These are phyloP conservation scores for Diogma glabrata DNA, from an alignment of 2,888 invertebrate genomes.

Conservation along the genomic window DNA sequence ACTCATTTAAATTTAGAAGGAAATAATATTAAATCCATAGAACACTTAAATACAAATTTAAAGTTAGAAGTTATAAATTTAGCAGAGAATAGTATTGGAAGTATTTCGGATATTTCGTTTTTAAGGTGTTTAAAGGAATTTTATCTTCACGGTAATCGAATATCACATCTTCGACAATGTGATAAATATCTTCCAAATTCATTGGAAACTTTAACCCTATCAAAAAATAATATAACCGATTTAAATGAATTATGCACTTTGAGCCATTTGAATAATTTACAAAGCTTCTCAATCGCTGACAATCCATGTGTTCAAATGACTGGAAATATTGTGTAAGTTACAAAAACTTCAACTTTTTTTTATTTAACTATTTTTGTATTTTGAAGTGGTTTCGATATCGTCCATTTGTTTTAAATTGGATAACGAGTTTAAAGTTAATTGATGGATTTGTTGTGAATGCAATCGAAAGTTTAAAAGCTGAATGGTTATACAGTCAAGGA, in stretches of 20 bases:
- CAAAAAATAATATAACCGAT: slow-evolving; percentile 73
- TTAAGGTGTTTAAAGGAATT: slow-evolving; percentile 74
- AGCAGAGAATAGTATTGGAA: slow-evolving; percentile 78
- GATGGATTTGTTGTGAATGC: slow-evolving; percentile 84
- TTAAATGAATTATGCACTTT: slow-evolving; percentile 77
- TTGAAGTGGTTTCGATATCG: slow-evolving; percentile 76
- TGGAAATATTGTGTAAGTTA: slow-evolving; percentile 58
- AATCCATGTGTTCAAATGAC: slow-evolving; percentile 80
- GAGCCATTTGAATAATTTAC: slow-evolving; percentile 59
- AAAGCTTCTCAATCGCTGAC: slow-evolving; percentile 71
- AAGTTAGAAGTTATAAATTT: slow-evolving; percentile 76
- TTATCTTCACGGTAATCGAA: slow-evolving; percentile 73
- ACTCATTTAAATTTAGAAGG: slow-evolving; percentile 74
- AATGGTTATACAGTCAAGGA: slow-evolving; percentile 93
- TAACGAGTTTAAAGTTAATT: slow-evolving; percentile 72
- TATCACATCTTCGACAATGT: slow-evolving; percentile 68
- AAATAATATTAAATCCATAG: slow-evolving; percentile 88
- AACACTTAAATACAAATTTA: slow-evolving; percentile 71
- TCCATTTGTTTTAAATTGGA: slow-evolving; percentile 89
- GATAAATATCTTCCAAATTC: slow-evolving; percentile 70
- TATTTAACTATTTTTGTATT: slow-evolving; percentile 12
- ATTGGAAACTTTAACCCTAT: slow-evolving; percentile 62
- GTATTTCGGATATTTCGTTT: slow-evolving; percentile 73
- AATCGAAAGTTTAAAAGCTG: slow-evolving; percentile 85
- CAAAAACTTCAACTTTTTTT: background rate